These are phyloP conservation scores for Euschistus heros DNA, from an alignment of 1,140 invertebrate genomes.

Conservation along the genomic window DNA sequence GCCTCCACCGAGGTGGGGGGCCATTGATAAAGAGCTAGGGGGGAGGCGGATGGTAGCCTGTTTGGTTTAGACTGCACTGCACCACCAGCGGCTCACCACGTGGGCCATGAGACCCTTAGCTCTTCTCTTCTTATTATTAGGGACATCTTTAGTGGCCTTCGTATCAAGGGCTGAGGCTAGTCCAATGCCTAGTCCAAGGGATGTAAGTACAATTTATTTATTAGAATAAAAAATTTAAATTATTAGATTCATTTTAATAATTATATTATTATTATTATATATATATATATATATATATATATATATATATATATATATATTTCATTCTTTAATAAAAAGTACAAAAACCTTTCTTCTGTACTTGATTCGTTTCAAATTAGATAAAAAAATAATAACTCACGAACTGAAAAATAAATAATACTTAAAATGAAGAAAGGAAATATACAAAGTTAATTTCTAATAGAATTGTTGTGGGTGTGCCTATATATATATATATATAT, in stretches of 20 bases:
- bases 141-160: neutral
- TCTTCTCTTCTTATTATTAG: neutral
- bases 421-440: too few relatives aligned
- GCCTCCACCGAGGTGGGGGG: neutral
- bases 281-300: too few relatives aligned
- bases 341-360: too few relatives aligned
- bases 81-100: neutral
- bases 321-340: too few relatives aligned
- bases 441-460: too few relatives aligned
- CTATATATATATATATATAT: too few relatives aligned
- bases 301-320: too few relatives aligned
- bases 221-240: neutral
- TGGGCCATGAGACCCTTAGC: neutral
- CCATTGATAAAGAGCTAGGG: neutral
- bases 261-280: too few relatives aligned
- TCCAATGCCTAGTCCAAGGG: neutral
- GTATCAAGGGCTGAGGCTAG: neutral
- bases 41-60: neutral
- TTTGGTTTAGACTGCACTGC: slow-evolving; percentile 6
- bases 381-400: too few relatives aligned
- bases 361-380: too few relatives aligned
- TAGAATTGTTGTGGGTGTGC: too few relatives aligned
- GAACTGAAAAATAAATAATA: too few relatives aligned
- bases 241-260: neutral
- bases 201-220: neutral